Evolutionary conservation across 1,140 invertebrate genomes (phyloP).

Genomic region (silkworm (Bombyx mori)): ASM3026992v2 NC_085111.1:12129001-12129500

Average conservation of each 20-base stretch:
- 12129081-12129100: conserved; percentile 63
- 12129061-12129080: conserved; percentile 62
- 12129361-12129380: conserved; percentile 37
- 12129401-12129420: conserved; percentile 28
- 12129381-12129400: conserved; percentile 38
- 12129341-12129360: conserved; percentile 28
- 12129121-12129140: conserved; percentile 17
- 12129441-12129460: conserved; percentile 71
- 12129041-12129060: conserved; percentile 59
- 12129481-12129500: conserved; percentile 74
- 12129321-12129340: conserved; percentile 26
- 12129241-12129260: not conserved
- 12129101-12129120: conserved; percentile 51
- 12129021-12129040: conserved; percentile 56
- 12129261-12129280: conserved; percentile 3
- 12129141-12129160: conserved; percentile 45
- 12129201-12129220: conserved; percentile 22
- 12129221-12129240: conserved; percentile 6
- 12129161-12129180: conserved; percentile 50
- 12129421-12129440: conserved; percentile 51
- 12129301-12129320: conserved; percentile 21
- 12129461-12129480: conserved; percentile 74
- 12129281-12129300: conserved; percentile 15
- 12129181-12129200: conserved; percentile 16
- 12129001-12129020: conserved; percentile 53